These are phyloP conservation scores for Cichladusa arquata DNA, from an alignment of 2,113 vertebrate species.

Conservation along the genomic window DNA sequence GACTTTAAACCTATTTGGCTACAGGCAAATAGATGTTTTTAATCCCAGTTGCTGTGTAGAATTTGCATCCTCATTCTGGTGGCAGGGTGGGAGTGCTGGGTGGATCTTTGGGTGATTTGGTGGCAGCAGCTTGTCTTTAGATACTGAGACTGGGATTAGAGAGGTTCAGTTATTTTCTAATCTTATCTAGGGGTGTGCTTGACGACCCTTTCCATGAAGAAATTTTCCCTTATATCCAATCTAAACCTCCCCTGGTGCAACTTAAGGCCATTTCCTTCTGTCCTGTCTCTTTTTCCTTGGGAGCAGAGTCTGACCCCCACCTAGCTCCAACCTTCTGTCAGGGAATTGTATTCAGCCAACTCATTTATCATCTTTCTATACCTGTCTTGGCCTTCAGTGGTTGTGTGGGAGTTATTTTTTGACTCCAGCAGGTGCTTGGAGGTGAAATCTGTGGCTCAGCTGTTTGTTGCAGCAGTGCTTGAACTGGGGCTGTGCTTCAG, in stretches of 20 bases:
- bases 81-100: neutral
- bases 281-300: neutral
- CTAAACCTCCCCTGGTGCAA: neutral
- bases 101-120: neutral
- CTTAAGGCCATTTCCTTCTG: rapidly evolving
- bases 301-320: neutral
- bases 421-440: neutral
- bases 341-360: neutral
- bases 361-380: neutral
- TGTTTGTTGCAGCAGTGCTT: neutral
- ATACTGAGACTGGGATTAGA: neutral
- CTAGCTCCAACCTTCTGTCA: neutral
- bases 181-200: neutral
- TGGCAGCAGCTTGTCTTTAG: neutral
- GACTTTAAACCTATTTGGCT: slow-evolving; percentile 12
- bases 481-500: neutral
- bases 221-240: neutral
- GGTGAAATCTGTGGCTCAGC: neutral
- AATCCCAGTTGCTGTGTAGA: neutral
- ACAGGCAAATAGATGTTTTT: neutral
- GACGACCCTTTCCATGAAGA: neutral
- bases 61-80: neutral
- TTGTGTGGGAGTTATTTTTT: neutral
- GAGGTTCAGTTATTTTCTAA: neutral
- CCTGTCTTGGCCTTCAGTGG: neutral